phyloP scores from a whole-genome alignment of 2,888 invertebrate genomes.

The Hecatera dysodea region DNA sequence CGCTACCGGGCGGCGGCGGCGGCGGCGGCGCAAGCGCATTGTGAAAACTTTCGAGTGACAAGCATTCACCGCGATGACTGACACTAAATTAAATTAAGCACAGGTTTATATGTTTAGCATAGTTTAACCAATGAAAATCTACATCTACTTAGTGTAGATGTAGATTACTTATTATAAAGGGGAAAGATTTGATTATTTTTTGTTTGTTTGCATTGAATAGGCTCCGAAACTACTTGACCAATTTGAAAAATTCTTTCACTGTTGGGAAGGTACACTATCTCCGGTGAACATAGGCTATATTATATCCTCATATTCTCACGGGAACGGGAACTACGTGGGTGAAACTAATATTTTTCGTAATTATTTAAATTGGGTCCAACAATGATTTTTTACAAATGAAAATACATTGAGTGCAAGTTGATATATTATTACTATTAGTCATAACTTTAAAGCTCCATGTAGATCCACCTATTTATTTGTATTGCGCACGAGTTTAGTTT shows the following conservation, averaged over 20 bases:
- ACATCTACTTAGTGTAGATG: no score
- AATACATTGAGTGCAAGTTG: slow-evolving; percentile 2
- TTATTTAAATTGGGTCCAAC: slow-evolving; percentile 29
- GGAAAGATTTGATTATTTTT: no score
- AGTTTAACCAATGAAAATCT: slow-evolving; percentile 26
- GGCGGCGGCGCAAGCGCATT: slow-evolving; percentile 31
- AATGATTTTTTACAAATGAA: background rate
- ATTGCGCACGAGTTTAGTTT: slow-evolving; percentile 26
- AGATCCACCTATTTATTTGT: slow-evolving; percentile 33
- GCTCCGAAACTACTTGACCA: no score
- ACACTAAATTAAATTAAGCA: slow-evolving; percentile 52
- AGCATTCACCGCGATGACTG: slow-evolving; percentile 47
- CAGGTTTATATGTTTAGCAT: slow-evolving; percentile 46
- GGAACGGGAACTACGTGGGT: no score
- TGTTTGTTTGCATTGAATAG: no score
- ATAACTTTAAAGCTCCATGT: slow-evolving; percentile 5
- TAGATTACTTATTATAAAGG: no score
- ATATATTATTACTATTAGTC: slow-evolving; percentile 17
- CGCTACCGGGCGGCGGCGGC: no score
- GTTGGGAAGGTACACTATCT: no score
- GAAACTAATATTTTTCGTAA: no score
- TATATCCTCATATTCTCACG: no score
- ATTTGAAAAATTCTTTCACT: no score
- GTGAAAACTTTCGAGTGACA: slow-evolving; percentile 43
- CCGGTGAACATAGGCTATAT: no score